Conservation (phyloP, 2,113 vertebrate genomes). For the Chloropsis cyanopogon region DNA sequence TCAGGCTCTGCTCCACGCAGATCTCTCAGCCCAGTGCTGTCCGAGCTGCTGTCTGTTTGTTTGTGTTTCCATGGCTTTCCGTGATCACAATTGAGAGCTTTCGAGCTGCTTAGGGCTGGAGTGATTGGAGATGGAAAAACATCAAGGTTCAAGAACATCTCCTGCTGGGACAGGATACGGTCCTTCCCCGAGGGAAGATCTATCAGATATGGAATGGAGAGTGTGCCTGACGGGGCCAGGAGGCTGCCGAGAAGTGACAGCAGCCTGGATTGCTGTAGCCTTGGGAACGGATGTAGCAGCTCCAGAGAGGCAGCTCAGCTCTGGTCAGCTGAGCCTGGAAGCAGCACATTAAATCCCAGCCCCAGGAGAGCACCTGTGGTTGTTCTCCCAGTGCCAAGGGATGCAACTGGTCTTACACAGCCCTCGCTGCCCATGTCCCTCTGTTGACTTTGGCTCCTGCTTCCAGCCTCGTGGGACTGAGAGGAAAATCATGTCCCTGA, state of each 20-base stretch:
- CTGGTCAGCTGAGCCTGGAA: background rate
- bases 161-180: slow-evolving; percentile 60
- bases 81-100: background rate
- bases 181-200: slow-evolving; percentile 20
- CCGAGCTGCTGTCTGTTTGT: background rate
- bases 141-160: slow-evolving; percentile 46
- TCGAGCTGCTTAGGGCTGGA: background rate
- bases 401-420: background rate
- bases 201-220: background rate
- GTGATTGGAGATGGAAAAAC: slow-evolving; percentile 41
- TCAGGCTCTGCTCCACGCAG: background rate
- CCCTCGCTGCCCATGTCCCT: background rate
- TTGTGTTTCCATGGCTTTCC: slow-evolving; percentile 59
- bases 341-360: background rate
- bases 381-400: background rate
- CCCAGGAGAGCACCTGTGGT: slow-evolving; percentile 1
- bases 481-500: background rate
- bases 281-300: background rate
- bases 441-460: slow-evolving; percentile 16
- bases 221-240: background rate
- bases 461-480: background rate
- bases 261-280: background rate
- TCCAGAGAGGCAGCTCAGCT: background rate
- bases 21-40: background rate
- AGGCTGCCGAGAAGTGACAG: slow-evolving; percentile 48